Base-by-base conservation (phyloP, 2,797 vertebrate genomes). In the Bradypodion pumilum region DNA sequence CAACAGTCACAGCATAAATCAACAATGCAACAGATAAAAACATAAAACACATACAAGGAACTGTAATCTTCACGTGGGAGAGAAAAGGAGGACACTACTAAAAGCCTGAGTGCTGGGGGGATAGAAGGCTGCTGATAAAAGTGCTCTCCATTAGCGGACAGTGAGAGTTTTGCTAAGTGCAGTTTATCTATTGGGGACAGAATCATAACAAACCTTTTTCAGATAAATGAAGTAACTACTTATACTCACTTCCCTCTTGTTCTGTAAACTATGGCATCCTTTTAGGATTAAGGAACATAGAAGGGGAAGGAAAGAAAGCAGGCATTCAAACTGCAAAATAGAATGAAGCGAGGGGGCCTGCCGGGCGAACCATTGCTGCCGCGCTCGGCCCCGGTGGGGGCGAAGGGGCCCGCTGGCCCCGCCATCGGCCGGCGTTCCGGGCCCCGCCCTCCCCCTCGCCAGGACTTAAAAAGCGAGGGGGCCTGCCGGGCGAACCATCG, bases 211-310 rank as follows among this genome's bases (percentile, higher is more conserved):
- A 91, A 95, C 84, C 37, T 65, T 66, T 82, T 77, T 27, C 88
- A 94, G 93, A 95, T 93, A 93, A 93, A 96, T 94, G 93, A 94
- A 92, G 94, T 93, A 94, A 80, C 83, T 59, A 87, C 87, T 88
- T 82, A 89, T 60, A 7, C 37, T 70, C 52, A 60, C 74, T n/a
- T 70, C 52, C 65, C 65, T 85, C 84, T 89, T 91, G 89, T 83
- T 74, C 86, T 91, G 87, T 74, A 79, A 87, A 62, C 74, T 70
- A 77, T 80, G 70, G 81, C 68, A 92, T 92, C 92, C 84, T 92
- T 52, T 90, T 27, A 76, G 89, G 87, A 86, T 91, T 62, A 56
- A 2, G 65, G 40, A 83, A 77, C 29, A 69, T 60, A 44, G 42
- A 66, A 37, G 16, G 12, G 5, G n/a, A 74, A 59, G 16, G 46